Conservation (phyloP, 2,888 invertebrate genomes). For the Phortica okadai region DNA sequence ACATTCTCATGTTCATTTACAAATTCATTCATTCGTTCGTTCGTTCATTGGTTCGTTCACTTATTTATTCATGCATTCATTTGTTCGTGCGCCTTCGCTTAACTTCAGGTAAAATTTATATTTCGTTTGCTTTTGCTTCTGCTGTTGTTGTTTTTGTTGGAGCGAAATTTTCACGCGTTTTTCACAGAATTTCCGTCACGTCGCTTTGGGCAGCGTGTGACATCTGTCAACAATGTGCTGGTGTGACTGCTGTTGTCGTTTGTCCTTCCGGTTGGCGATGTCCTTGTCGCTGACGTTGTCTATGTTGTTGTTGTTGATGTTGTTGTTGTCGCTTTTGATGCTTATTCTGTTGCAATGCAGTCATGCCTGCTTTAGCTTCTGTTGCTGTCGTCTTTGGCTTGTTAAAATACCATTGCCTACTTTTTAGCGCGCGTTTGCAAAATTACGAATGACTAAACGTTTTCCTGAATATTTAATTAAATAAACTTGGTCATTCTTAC, state of each 20-base stretch:
- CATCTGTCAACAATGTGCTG: conserved; percentile 67
- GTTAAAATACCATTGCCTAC: conserved; percentile 55
- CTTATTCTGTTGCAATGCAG: conserved; percentile 38
- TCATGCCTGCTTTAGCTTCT: conserved; percentile 55
- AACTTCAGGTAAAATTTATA: conserved; percentile 13
- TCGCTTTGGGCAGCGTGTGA: conserved; percentile 58
- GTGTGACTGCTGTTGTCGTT: background rate
- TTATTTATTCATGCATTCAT: conserved; percentile 51
- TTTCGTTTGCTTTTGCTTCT: conserved; percentile 23
- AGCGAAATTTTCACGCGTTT: conserved; percentile 3
- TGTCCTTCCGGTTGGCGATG: conserved; percentile 4
- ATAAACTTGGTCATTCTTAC: conserved; percentile 57
- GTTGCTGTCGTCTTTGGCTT: conserved; percentile 34
- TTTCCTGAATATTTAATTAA: conserved; percentile 69
- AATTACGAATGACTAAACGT: conserved; percentile 43
- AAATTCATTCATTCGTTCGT: conserved; percentile 40
- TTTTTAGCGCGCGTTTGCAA: conserved; percentile 44
- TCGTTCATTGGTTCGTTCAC: conserved; percentile 40
- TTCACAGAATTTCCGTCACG: conserved; percentile 51
- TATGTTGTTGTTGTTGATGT: conserved; percentile 35
- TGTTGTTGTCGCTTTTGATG: background rate
- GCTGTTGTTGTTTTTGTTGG: conserved; percentile 16
- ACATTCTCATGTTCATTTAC: conserved; percentile 25
- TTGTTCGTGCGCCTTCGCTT: conserved; percentile 11
- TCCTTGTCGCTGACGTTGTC: conserved; percentile 7